Evolutionary conservation across 2,888 invertebrate species (phyloP).

Genomic region (Oscheius sp.): DNA sequence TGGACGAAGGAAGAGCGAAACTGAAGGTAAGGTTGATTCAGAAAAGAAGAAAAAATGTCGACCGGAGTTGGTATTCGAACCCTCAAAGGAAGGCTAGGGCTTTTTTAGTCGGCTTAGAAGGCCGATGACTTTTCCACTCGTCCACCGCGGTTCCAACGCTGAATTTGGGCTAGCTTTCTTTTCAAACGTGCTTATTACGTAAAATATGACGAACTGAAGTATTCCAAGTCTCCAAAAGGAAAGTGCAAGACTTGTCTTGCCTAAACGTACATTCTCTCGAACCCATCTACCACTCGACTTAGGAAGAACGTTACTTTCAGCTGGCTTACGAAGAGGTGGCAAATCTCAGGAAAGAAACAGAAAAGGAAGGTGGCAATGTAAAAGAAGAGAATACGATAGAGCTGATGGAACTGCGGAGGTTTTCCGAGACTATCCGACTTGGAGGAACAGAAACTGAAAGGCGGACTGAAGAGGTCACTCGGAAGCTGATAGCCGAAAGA

Average conservation of each 20-base stretch:
- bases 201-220: background rate
- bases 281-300: no score
- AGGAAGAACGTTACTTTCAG: conserved; percentile 4
- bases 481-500: conserved; percentile 59
- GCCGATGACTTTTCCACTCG: background rate
- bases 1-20: conserved; percentile 45
- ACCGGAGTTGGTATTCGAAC: background rate
- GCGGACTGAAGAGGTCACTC: conserved; percentile 66
- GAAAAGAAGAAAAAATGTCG: background rate
- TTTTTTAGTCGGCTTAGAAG: background rate
- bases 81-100: background rate
- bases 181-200: background rate
- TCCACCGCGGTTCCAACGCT: background rate
- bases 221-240: background rate
- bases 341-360: conserved; percentile 38
- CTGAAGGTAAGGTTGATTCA: conserved; percentile 34
- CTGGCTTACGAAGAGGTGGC: conserved; percentile 50
- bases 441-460: conserved; percentile 65
- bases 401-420: conserved; percentile 42
- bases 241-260: no score
- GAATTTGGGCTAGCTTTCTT: background rate
- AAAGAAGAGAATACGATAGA: conserved; percentile 32
- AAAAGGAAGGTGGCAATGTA: conserved; percentile 48
- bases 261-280: no score
- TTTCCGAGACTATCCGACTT: conserved; percentile 58